Conservation (phyloP, 2,113 vertebrate species). For the Pluvialis apricaria region DNA sequence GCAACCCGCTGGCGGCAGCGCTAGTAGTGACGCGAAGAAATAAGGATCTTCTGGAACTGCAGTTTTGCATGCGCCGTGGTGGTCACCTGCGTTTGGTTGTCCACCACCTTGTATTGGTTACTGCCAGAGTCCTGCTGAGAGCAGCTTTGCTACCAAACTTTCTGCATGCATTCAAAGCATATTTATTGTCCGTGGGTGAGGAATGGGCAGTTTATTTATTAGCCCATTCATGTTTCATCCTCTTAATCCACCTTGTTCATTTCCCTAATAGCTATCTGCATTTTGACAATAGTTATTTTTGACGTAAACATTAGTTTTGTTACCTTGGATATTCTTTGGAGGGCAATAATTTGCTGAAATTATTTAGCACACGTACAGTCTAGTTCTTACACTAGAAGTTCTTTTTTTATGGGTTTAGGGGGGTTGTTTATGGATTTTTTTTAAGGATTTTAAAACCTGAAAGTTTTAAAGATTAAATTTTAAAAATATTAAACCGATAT, state of each 20-base stretch:
- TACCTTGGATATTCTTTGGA: not conserved
- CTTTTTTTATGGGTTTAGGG: not conserved
- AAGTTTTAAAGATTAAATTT: not conserved
- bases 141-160: not conserved
- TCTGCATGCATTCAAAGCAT: not conserved
- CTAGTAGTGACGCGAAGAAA: not conserved
- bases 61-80: not conserved
- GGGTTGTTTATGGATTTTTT: not conserved
- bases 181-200: too few species aligned
- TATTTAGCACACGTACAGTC: not conserved
- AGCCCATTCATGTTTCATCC: not conserved
- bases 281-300: not conserved
- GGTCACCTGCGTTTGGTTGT: not conserved
- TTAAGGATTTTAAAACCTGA: not conserved
- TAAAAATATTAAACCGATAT: not conserved
- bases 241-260: not conserved
- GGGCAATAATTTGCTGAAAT: not conserved
- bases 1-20: fast-evolving
- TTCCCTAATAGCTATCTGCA: not conserved
- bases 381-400: not conserved
- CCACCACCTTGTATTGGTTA: not conserved
- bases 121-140: not conserved
- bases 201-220: not conserved
- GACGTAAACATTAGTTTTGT: not conserved
- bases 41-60: not conserved